Base-by-base conservation (phyloP, 2,888 invertebrate genomes). In the Phalangium opilio region DNA sequence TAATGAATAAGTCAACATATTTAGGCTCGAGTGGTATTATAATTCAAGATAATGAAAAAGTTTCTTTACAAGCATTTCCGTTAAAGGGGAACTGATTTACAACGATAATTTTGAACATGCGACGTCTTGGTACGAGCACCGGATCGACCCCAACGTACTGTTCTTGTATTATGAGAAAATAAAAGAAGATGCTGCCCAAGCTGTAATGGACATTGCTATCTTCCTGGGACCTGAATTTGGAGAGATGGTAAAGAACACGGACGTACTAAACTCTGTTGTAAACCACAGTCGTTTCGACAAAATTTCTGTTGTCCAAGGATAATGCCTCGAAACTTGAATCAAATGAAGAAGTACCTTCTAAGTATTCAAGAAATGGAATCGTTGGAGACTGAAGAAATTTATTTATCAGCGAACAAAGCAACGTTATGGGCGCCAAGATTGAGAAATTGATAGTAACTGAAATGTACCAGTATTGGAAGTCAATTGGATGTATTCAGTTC, bases 301-400 rank as follows among this genome's bases (percentile, higher is more conserved):
- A n/a, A 51, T 51, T n/a, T n/a, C n/a, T n/a, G 27, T 27, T 27
- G 5, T 27, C 8, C 27, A 27, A 27, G 27, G 8, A 27, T 7
- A 27, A 7, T 27, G 27, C 27, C 8, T 27, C 27, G 8, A 8
- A 27, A 27, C n/a, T n/a, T n/a, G 27, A 8, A 27, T n/a, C n/a
- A n/a, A n/a, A n/a, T n/a, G n/a, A n/a, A 4, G 27, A 27, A 27
- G 27, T 7, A 27, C 8, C 27, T 7, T 7, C 8, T 4, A 27
- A 27, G 8, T 8, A 7, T 7, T 4, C 53, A 33, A 14, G 51
- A 10, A 54, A 55, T 61, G 64, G 64, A 7, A 50, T 53, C n/a
- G 62, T 67, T 3, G 67, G 67, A 8, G 67, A 67, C 52, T 67
- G 67, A 65, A 62, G 61, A 51, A 62, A 60, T 38, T 59, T 64